These are phyloP conservation scores for Drosophila repleta DNA, from an alignment of 1,140 invertebrate species.

Conservation along the genomic window DNA sequence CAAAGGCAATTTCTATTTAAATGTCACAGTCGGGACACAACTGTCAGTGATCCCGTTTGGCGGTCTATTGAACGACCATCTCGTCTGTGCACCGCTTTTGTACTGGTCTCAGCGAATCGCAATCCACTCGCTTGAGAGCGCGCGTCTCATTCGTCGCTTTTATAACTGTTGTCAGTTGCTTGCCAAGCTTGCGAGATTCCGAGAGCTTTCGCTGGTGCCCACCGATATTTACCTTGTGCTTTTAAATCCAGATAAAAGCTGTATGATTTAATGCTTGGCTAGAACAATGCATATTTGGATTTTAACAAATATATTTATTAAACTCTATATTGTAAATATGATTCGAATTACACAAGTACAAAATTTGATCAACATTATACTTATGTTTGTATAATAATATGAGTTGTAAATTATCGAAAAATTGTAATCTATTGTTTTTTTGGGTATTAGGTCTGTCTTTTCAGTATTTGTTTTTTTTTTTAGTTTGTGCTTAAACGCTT, in stretches of 20 bases:
- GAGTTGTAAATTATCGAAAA: conserved; percentile 25
- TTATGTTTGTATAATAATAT: conserved; percentile 21
- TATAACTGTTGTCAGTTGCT: conserved; percentile 11
- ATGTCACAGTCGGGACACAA: background rate
- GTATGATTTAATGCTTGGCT: background rate
- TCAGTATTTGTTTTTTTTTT: conserved; percentile 9
- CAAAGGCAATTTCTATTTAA: background rate
- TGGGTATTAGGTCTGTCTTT: conserved; percentile 10
- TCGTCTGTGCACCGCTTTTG: conserved; percentile 54
- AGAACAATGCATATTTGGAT: background rate
- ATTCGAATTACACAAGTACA: conserved; percentile 58
- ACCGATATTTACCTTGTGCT: background rate
- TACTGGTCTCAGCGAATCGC: conserved; percentile 49
- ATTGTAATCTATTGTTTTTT: conserved; percentile 18
- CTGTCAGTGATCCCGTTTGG: conserved; percentile 45
- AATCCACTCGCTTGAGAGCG: conserved; percentile 24
- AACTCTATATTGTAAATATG: conserved; percentile 64
- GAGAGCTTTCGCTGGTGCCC: conserved; percentile 30
- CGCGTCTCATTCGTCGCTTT: conserved; percentile 7
- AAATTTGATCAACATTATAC: conserved; percentile 23
- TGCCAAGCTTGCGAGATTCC: conserved; percentile 40
- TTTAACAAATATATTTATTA: conserved; percentile 35
- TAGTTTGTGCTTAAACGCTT: conserved; percentile 18
- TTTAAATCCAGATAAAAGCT: conserved; percentile 8
- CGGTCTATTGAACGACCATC: conserved; percentile 59